Base-by-base conservation (phyloP, 2,888 invertebrate genomes). In the Fragum sueziense region DNA sequence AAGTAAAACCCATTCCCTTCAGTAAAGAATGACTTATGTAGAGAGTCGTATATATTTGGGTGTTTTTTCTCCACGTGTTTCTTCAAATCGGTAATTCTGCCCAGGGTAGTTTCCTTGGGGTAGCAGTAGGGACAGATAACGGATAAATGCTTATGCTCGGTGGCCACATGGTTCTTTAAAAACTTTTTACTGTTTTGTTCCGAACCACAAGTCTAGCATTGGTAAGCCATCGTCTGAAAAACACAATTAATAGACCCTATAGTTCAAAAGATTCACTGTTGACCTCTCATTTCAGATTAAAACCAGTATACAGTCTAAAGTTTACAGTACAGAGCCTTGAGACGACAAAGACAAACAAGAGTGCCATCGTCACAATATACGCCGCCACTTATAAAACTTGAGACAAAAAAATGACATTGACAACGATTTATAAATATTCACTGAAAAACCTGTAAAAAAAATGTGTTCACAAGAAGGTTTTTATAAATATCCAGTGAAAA, bases 111-210 rank as follows among this genome's bases (percentile, higher is more conserved):
- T 37, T 65, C 22, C 14, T 65, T 65, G 20, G 65, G 65, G n/a
- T 20, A n/a, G 37, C 65, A 65, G 33, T 65, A 65, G 17, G 37
- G 22, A 22, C 65, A 65, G 11, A 65, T 65, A 4, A 65, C 25
- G 17, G 65, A 33, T 20, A 65, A 22, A 34, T 34, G 65, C n/a
- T n/a, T 65, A n/a, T 65, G 65, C 20, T 65, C 65, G 22, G 37
- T 1, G 2, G 37, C 65, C 33, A 25, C 34, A 65, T 65, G 65
- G 37, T 33, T 65, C 22, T 65, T 65, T 22, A 65, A n/a, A n/a
- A n/a, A n/a, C n/a, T n/a, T n/a, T n/a, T n/a, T n/a, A n/a, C n/a
- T n/a, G n/a, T n/a, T n/a, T n/a, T n/a, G n/a, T n/a, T n/a, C n/a
- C n/a, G 9, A 6, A 3, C 65, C 65, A 34, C 65, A 65, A 1